These are phyloP conservation scores for Diloba caeruleocephala DNA, from an alignment of 2,888 invertebrate species.

Conservation along the genomic window DNA sequence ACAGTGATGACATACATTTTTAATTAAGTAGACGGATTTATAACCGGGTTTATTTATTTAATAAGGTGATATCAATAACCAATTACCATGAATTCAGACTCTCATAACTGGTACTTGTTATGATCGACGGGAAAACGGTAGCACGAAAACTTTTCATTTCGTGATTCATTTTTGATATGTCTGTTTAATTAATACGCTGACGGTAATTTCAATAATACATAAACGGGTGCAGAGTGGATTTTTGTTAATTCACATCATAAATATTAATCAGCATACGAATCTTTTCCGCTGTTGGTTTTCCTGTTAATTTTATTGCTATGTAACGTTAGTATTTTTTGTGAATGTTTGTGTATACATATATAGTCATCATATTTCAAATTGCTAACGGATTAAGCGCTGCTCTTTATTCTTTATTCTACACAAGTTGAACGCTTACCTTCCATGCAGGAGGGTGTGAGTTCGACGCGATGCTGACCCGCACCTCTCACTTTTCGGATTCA, in stretches of 20 bases:
- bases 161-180: conserved; percentile 29
- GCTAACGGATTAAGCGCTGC: too few relatives aligned
- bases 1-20: conserved; percentile 1
- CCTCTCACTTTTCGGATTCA: too few relatives aligned
- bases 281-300: conserved; percentile 10
- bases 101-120: conserved; percentile 6
- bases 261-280: conserved; percentile 30
- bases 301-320: conserved; percentile 17
- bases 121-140: conserved; percentile 5
- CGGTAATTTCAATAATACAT: conserved; percentile 54
- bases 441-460: too few relatives aligned
- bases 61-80: conserved; percentile 36
- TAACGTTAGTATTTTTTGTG: neutral
- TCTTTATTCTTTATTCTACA: too few relatives aligned
- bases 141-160: conserved; percentile 31
- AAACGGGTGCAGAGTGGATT: conserved; percentile 24
- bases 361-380: too few relatives aligned
- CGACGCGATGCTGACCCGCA: too few relatives aligned
- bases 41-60: conserved; percentile 15
- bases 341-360: too few relatives aligned
- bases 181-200: conserved; percentile 43
- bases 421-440: too few relatives aligned
- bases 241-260: conserved; percentile 36
- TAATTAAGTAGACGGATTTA: conserved; percentile 4
- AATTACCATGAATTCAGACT: conserved; percentile 32